phyloP scores from a whole-genome alignment of 1,140 invertebrate genomes.

The Zaprionus davidi region DNA sequence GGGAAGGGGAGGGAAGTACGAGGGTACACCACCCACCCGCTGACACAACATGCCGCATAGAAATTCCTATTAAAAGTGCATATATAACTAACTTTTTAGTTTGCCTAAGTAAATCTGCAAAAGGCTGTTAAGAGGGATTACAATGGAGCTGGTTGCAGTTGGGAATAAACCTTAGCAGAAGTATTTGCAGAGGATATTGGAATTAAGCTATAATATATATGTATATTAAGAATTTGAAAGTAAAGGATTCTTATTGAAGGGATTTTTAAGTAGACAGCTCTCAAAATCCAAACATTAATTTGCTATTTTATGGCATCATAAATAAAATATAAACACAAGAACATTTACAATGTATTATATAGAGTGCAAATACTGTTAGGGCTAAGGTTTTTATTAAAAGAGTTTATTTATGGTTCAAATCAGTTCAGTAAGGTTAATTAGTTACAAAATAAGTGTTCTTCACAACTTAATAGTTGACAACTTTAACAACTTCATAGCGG shows the following conservation, averaged over 20 bases:
- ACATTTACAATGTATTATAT: too few species aligned
- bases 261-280: too few species aligned
- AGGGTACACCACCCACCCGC: slow-evolving; percentile 49
- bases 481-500: too few species aligned
- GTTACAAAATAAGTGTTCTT: too few species aligned
- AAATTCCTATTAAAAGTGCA: slow-evolving; percentile 54
- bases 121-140: neutral
- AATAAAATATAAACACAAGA: too few species aligned
- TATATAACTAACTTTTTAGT: slow-evolving; percentile 2
- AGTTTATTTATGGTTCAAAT: too few species aligned
- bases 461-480: too few species aligned
- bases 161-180: neutral
- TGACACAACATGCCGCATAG: slow-evolving; percentile 53
- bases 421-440: too few species aligned
- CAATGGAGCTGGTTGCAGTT: neutral
- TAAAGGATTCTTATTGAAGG: neutral
- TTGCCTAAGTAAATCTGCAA: neutral
- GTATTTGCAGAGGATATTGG: neutral
- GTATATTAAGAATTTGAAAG: neutral
- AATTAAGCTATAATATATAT: neutral
- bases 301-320: neutral
- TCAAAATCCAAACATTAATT: neutral
- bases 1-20: neutral
- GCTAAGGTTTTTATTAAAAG: too few species aligned
- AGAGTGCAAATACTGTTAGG: too few species aligned